Conservation (phyloP, 2,888 invertebrate genomes). For the Athrips mouffetella region DNA sequence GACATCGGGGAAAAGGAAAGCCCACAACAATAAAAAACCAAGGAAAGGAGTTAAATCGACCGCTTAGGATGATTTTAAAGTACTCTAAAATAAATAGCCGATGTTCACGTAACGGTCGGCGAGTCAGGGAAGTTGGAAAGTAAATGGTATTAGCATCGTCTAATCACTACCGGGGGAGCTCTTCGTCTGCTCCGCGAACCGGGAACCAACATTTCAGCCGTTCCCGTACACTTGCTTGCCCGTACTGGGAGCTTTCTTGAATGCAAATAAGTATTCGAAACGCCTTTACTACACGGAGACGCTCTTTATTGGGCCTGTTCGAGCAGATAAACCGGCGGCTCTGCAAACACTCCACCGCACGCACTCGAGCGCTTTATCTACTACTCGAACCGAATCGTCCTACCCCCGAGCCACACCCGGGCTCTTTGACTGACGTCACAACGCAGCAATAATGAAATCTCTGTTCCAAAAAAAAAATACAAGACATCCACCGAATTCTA, state of each 20-base stretch:
- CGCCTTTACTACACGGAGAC: constrained; percentile 71
- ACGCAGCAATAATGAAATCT: constrained; percentile 31
- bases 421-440: constrained; percentile 20
- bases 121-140: constrained; percentile 72
- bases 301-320: constrained; percentile 70
- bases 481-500: constrained; percentile 17
- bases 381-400: neutral
- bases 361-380: constrained; percentile 26
- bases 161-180: constrained; percentile 75
- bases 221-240: constrained; percentile 66
- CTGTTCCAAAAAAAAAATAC: constrained; percentile 25
- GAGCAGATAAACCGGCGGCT: constrained; percentile 58
- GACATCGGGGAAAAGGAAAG: constrained; percentile 6
- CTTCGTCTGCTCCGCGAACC: constrained; percentile 55
- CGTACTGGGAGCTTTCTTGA: constrained; percentile 67
- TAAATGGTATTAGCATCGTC: constrained; percentile 76
- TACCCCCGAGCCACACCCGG: constrained; percentile 20
- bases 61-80: constrained; percentile 62
- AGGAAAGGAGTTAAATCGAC: constrained; percentile 39
- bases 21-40: constrained; percentile 22
- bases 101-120: constrained; percentile 67
- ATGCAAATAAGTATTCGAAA: constrained; percentile 75
- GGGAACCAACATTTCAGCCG: constrained; percentile 38
- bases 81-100: constrained; percentile 64
- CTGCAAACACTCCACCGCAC: constrained; percentile 48